Evolutionary conservation across 2,888 invertebrate species (phyloP).

Genomic region (Lapara coniferarum): DNA sequence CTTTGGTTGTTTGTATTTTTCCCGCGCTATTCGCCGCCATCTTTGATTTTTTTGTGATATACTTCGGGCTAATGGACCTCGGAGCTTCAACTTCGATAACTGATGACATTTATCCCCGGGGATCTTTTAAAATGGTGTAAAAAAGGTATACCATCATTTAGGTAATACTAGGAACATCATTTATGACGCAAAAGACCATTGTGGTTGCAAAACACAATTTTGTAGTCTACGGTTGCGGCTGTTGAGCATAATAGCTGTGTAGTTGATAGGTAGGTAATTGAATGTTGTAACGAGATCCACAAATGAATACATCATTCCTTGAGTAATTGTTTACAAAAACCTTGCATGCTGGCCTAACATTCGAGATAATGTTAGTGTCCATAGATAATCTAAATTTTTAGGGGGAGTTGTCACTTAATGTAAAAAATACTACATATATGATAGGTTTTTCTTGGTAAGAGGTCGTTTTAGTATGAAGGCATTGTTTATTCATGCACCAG

Average conservation of each 20-base stretch:
- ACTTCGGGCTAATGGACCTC: neutral
- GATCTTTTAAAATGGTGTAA: neutral
- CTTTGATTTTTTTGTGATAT: neutral
- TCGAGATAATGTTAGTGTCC: too few species aligned
- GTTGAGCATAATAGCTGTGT: neutral
- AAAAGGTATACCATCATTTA: neutral
- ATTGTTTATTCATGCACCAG: too few species aligned
- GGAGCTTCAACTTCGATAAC: neutral
- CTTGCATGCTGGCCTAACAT: too few species aligned
- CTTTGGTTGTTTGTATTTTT: slow-evolving; percentile 53
- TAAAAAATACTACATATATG: too few species aligned
- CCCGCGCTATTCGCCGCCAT: slow-evolving; percentile 37
- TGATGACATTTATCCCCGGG: neutral
- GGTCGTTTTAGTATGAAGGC: too few species aligned
- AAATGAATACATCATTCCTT: neutral
- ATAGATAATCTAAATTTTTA: too few species aligned
- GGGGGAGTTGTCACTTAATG: too few species aligned
- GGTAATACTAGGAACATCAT: neutral
- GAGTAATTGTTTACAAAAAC: too few species aligned
- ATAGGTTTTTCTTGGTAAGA: too few species aligned
- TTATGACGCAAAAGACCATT: neutral
- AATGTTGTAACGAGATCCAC: neutral
- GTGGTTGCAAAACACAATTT: neutral
- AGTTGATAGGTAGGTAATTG: neutral
- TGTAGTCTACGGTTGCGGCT: neutral